Base-by-base conservation (phyloP, 2,797 vertebrate genomes). In the Taeniopygia guttata region DNA sequence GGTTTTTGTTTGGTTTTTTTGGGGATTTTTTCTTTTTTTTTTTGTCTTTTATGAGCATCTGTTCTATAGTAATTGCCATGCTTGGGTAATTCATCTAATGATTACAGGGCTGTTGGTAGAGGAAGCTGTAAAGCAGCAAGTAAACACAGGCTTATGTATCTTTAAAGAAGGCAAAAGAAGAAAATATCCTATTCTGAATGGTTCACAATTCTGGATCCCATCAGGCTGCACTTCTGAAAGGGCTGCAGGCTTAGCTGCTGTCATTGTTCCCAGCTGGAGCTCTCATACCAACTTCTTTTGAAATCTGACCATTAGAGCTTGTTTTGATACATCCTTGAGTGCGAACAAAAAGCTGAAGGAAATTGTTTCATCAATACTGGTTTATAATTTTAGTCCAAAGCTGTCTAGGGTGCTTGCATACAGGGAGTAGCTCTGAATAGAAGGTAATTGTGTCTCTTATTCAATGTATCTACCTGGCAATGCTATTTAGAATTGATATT, bases 31-130 rank as follows among this genome's bases (percentile, higher is more conserved):
- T 10, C 22, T 43, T 32, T 56, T 16, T 11, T 30, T n/a, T 30
- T 51, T 17, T 0, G 4, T 54, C 18, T 63, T 84, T 79, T 84
- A 62, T 23, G 13, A 89, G 27, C 96, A 96, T 97, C 89, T 92
- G 68, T 87, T 96, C 94, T 91, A 16, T 86, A 96, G 88, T 81
- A 21, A 91, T 88, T 89, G 90, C 45, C 90, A 45, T 93, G 83
- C 85, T 88, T 94, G 90, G 73, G 29, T 94, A 94, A 94, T 94
- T 97, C 63, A 94, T 97, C 93, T 90, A 89, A 84, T 92, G 85
- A 95, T 97, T 96, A 90, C 59, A 59, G 83, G 88, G 89, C 86
- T 84, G 55, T 76, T 89, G 92, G 77, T 77, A 77, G 75, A 89
- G 56, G 56, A 91, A 76, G 73, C 93, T 93, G 91, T 95, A 67